Percentiles rank a stretch among this genome's conserved stretches.
These are phyloP conservation scores for Lycocerus yunnanus DNA, from an alignment of 2,888 invertebrate genomes.

Conservation along the genomic window DNA sequence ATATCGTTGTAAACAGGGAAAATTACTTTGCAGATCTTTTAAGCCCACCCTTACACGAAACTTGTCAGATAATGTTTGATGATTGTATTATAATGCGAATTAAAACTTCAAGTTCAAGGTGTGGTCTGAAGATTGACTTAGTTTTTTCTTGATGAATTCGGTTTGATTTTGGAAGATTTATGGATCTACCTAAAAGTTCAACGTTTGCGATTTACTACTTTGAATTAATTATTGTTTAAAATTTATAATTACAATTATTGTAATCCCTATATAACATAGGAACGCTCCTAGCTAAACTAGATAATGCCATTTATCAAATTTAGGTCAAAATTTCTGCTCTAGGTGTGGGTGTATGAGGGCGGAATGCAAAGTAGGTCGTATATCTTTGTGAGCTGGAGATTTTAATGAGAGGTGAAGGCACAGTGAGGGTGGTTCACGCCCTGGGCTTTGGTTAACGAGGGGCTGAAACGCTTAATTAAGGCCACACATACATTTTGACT, in stretches of 20 bases:
- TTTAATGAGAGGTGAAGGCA: constrained; percentile 47
- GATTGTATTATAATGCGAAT: neutral
- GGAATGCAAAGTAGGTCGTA: constrained; percentile 39
- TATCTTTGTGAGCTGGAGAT: constrained; percentile 40
- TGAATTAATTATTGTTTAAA: neutral
- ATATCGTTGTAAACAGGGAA: neutral
- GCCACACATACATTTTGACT: constrained; percentile 34
- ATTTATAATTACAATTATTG: neutral
- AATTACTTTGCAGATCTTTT: neutral
- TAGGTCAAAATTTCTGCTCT: neutral
- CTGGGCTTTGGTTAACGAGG: constrained; percentile 48
- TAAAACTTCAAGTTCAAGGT: neutral
- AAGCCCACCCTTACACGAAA: neutral
- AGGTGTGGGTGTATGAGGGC: constrained; percentile 28
- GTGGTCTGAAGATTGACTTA: neutral
- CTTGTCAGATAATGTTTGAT: neutral
- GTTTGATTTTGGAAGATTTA: neutral
- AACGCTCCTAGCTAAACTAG: neutral
- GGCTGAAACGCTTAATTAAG: constrained; percentile 49
- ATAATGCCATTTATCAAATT: neutral
- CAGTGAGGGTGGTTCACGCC: constrained; percentile 48
- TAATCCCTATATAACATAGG: neutral
- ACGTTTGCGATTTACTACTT: neutral
- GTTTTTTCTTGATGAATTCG: neutral
- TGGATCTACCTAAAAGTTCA: neutral